These are phyloP conservation scores for Dolichomitus sp. DNA, from an alignment of 2,888 invertebrate species.

Conservation along the genomic window DNA sequence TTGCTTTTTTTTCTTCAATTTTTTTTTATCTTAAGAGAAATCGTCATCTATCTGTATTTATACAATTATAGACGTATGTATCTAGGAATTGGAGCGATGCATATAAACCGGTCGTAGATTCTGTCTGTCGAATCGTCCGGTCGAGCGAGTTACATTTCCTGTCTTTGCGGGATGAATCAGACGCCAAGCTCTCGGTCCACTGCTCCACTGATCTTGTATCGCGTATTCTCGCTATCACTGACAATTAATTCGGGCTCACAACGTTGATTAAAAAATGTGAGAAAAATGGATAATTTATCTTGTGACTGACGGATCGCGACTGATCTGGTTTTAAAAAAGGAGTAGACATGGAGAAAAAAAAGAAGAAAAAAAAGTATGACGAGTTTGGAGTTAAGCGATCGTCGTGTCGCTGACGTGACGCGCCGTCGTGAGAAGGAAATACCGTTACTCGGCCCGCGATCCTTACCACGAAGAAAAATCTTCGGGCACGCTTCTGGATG, in stretches of 20 bases:
- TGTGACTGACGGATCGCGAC: conserved; percentile 41
- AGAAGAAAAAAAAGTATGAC: conserved; percentile 34
- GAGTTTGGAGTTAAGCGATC: conserved; percentile 64
- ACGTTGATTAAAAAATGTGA: conserved; percentile 26
- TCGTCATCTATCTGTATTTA: conserved; percentile 29
- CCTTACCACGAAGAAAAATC: conserved; percentile 53
- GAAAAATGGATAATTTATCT: conserved; percentile 37
- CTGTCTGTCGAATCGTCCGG: conserved; percentile 47
- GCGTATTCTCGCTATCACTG: conserved; percentile 13
- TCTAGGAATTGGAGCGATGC: conserved; percentile 43
- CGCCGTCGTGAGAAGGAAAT: conserved; percentile 66
- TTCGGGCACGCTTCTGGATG: conserved; percentile 34
- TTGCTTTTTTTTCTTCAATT: not conserved
- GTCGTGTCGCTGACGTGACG: conserved; percentile 39
- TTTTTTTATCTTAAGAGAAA: conserved; percentile 31
- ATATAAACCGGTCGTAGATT: conserved; percentile 54
- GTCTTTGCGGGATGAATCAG: conserved; percentile 24
- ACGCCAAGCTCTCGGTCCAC: conserved; percentile 38
- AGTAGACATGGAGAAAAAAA: conserved; percentile 14
- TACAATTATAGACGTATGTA: not conserved
- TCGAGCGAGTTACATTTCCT: conserved; percentile 55
- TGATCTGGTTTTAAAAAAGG: conserved; percentile 22
- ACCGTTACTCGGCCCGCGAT: conserved; percentile 82
- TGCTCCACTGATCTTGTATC: conserved; percentile 52
- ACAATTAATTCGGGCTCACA: not conserved